phyloP scores from a whole-genome alignment of 2,888 invertebrate species.

The Aquatica leii region DNA sequence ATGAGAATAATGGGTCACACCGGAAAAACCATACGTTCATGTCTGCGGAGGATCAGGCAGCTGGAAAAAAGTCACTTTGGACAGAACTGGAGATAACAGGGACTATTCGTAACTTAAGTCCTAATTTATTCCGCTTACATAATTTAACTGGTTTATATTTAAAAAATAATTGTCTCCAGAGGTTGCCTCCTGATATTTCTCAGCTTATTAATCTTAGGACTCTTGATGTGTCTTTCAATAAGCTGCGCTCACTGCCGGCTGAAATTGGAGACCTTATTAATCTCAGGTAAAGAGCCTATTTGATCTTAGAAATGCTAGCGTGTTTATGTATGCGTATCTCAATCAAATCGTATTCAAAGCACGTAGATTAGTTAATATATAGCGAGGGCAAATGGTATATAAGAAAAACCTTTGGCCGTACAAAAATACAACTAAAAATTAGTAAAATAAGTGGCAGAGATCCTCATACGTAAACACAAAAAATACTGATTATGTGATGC shows the following conservation, averaged over 20 bases:
- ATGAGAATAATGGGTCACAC: slow-evolving; percentile 76
- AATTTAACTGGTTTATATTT: slow-evolving; percentile 95
- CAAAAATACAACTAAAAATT: too few relatives aligned
- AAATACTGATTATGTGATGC: too few relatives aligned
- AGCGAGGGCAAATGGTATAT: too few relatives aligned
- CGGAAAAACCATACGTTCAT: slow-evolving; percentile 89
- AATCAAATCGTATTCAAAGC: too few relatives aligned
- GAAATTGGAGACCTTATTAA: slow-evolving; percentile 97
- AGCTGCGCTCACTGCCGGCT: slow-evolving; percentile 91
- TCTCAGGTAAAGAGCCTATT: slow-evolving; percentile 74
- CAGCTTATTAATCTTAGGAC: slow-evolving; percentile 83
- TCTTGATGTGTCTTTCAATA: slow-evolving; percentile 94
- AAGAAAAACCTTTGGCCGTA: too few relatives aligned
- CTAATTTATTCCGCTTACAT: slow-evolving; percentile 88
- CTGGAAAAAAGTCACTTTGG: slow-evolving; percentile 94
- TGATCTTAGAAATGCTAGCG: background rate
- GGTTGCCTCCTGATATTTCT: slow-evolving; percentile 91
- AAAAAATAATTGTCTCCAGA: slow-evolving; percentile 92
- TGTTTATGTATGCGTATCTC: background rate
- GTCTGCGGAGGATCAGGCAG: slow-evolving; percentile 91
- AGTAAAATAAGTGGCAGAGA: too few relatives aligned
- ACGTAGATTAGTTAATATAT: too few relatives aligned
- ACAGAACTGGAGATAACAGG: slow-evolving; percentile 81
- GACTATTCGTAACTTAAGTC: slow-evolving; percentile 92
- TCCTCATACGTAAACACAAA: too few relatives aligned